Evolutionary conservation across 2,888 invertebrate species (phyloP), one percentile per base, ranked within the genome.

Genomic region (Eupithecia subumbrata): DNA sequence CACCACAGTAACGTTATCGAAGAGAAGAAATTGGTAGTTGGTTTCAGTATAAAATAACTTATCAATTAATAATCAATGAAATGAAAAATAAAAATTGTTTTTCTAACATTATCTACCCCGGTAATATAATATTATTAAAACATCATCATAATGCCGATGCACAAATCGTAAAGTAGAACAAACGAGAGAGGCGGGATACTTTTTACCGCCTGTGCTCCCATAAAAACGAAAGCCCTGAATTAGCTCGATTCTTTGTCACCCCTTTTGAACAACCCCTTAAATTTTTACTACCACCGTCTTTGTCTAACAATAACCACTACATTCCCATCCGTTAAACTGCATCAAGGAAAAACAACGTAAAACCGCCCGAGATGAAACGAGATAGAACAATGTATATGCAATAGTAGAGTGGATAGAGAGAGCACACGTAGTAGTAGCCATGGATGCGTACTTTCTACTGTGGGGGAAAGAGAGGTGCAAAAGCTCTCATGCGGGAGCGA

Each of bases 231-330:
- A 93, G 92, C 93, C 92, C 94, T 93, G 93, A 94, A 95, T 94
- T 95, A 95, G 94, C 94, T 91, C 92, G 93, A 94, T 93, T 93
- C 94, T 91, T 93, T 93, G 94, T 94, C 94, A 94, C 95, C 95
- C 95, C 94, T 91, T 93, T 91, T 89, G 90, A 93, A 90, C 93
- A 92, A 93, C 94, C 95, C 76, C 94, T 93, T 92, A 93, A 93
- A 90, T 88, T 92, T 93, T 91, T 92, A 92, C 93, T 92, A 91
- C 92, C 89, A 94, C 94, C 91, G 91, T 94, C 95, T 95, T 95
- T 95, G 92, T 95, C 95, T 95, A 94, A 94, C 94, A 93, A 94
- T 93, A 94, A 94, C 94, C 93, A 94, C 94, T 92, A 94, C 94
- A 94, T 94, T 94, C 93, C 91, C 92, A 93, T 94, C 94, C 93